These are phyloP conservation scores for Cyclina sinensis DNA, from an alignment of 1,140 invertebrate genomes.

Conservation along the genomic window DNA sequence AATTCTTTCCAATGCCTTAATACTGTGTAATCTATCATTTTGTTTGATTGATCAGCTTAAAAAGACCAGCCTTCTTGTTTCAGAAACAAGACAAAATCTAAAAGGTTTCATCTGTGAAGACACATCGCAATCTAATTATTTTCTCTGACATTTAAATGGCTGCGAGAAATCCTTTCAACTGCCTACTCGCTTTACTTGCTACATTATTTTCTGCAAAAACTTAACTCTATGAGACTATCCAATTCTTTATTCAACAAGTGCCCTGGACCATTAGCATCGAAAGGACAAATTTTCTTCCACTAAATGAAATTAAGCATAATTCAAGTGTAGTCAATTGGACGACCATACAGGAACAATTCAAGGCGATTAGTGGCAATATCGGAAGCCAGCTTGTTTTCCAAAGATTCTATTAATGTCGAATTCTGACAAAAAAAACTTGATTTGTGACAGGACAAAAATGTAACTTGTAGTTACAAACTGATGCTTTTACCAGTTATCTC, in stretches of 20 bases:
- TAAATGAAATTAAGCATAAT: slow-evolving; percentile 15
- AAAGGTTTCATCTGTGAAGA: not conserved
- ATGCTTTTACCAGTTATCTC: no score
- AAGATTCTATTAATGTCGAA: slow-evolving; percentile 20
- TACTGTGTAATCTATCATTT: not conserved
- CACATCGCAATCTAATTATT: not conserved
- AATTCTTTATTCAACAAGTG: slow-evolving; percentile 2
- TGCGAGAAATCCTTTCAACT: not conserved
- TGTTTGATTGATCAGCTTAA: not conserved
- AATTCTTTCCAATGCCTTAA: no score
- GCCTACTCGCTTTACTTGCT: not conserved
- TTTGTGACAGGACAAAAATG: not conserved
- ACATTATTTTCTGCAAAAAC: not conserved
- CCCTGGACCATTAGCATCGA: not conserved
- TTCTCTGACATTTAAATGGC: not conserved
- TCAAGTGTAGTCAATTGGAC: not conserved
- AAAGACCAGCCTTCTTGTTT: not conserved
- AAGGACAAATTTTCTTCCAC: not conserved
- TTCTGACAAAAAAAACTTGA: not conserved
- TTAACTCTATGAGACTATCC: not conserved
- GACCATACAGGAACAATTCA: slow-evolving; percentile 1
- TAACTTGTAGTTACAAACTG: not conserved
- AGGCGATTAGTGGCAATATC: not conserved
- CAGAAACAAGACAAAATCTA: not conserved
- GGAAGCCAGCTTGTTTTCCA: not conserved